Conservation (phyloP, 2,888 invertebrate genomes). For the Chesias legatella region DNA sequence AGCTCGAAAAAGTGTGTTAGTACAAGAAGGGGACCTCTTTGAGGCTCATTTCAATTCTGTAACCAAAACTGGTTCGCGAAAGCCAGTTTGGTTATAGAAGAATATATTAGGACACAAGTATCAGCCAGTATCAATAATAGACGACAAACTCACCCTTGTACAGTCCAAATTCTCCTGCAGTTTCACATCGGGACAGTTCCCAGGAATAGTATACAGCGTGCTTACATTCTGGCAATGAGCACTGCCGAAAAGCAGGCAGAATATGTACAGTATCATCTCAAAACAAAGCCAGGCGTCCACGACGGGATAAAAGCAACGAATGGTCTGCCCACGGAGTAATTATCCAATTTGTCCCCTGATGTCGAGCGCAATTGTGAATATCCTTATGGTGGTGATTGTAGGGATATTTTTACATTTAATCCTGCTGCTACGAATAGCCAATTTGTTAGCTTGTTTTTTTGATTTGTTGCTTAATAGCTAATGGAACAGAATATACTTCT, state of each 20-base stretch:
- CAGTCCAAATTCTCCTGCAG: constrained; percentile 65
- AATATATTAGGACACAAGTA: no score
- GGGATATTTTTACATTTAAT: constrained; percentile 8
- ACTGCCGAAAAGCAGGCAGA: constrained; percentile 37
- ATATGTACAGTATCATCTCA: constrained; percentile 44
- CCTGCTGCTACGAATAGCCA: no score
- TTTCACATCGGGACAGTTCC: constrained; percentile 62
- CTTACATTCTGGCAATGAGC: constrained; percentile 24
- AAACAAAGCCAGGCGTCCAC: constrained; percentile 28
- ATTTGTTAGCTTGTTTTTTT: no score
- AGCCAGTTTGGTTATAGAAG: no score
- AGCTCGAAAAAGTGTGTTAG: no score
- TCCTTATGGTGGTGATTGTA: constrained; percentile 5
- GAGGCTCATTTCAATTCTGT: no score
- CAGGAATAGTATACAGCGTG: constrained; percentile 48
- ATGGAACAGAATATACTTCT: no score
- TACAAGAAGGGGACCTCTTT: no score
- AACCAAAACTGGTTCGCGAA: no score
- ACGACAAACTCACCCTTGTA: constrained; percentile 55
- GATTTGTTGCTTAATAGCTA: no score
- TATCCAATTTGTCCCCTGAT: constrained; percentile 59
- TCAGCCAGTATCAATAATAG: no score
- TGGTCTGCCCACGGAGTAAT: constrained; percentile 62
- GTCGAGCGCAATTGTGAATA: constrained; percentile 13
- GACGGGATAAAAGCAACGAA: constrained; percentile 34